Evolutionary conservation across 2,888 invertebrate species (phyloP), one percentile per base, ranked within the genome.

Genomic region (Tenthredo mesomela): DNA sequence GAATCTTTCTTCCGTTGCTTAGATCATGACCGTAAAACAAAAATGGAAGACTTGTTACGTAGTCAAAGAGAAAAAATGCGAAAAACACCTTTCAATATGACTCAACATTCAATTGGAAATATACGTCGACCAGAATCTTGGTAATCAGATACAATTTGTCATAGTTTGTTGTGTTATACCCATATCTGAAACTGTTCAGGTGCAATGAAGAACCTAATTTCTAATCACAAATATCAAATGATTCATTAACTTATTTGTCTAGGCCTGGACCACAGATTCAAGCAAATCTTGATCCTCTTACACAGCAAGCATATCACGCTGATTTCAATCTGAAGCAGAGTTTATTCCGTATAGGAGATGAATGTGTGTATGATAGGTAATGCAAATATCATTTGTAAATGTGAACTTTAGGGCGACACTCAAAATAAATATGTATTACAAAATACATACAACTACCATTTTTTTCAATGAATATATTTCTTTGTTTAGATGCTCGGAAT

Each of bases 401-500:
- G n/a, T 82, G 43, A 73, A 73, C 84, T 33, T 65, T 67, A 58
- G 21, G 21, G 25, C 58, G 78, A 40, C 15, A 37, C 33, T 37
- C 18, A 40, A n/a, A 70, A 37, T n/a, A 15, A 18, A 37, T 6
- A 37, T 37, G 70, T 70, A 6, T 10, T 37, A 40, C 2, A 9
- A 70, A 70, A 70, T 37, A 40, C 37, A 70, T 37, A 70, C n/a
- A 15, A 25, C 5, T 70, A 47, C n/a, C 33, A 70, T n/a, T 21
- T 40, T 33, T 71, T 73, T 77, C 33, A 84, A 47, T 33, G n/a
- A 65, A 9, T 50, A 70, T 47, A 58, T 33, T 58, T 82, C 50
- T 25, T 7, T 85, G 82, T 86, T 21, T 85, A 92, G 95, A 92
- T 98, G 98, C 92, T 96, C 97, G 0, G 98, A 98, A 92, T 99